phyloP scores from a whole-genome alignment of 2,888 invertebrate species.

The Drosophila paranaensis region DNA sequence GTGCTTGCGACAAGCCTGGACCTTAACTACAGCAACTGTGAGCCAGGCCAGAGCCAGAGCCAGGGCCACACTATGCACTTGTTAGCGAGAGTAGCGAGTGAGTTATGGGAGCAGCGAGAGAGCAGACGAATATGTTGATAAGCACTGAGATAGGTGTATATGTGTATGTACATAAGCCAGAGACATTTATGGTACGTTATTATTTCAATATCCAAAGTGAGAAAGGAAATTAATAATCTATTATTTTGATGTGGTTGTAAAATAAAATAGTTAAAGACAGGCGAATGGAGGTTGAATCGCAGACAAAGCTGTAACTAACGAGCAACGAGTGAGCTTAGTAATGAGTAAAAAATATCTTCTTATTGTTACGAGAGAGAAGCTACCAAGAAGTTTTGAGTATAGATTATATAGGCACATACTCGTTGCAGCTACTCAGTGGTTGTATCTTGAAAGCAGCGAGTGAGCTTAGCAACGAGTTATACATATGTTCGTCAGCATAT shows the following conservation, averaged over 20 bases:
- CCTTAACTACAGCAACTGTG: constrained; percentile 42
- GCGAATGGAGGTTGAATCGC: too few relatives aligned
- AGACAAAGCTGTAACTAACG: not conserved
- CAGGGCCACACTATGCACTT: constrained; percentile 28
- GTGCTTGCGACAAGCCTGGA: constrained; percentile 39
- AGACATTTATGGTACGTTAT: not conserved
- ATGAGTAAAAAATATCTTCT: not conserved
- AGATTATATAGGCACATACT: too few relatives aligned
- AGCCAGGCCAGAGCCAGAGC: constrained; percentile 16
- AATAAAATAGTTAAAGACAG: not conserved
- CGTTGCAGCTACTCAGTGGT: too few relatives aligned
- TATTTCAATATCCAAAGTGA: not conserved
- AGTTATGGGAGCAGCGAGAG: constrained; percentile 21
- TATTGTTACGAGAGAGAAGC: too few relatives aligned
- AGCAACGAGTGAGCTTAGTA: not conserved
- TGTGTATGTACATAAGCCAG: not conserved
- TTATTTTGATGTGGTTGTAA: not conserved
- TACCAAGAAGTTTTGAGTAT: not conserved
- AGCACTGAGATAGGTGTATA: constrained; percentile 1
- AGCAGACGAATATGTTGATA: constrained; percentile 15
- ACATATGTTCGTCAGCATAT: too few relatives aligned
- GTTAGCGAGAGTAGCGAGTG: constrained; percentile 10
- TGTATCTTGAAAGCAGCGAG: too few relatives aligned
- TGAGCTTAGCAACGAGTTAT: too few relatives aligned
- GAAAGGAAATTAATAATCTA: not conserved